Percentiles rank a stretch among this genome's conserved stretches.
phyloP scores from a whole-genome alignment of 2,888 invertebrate species.

The Pyrgus malvae region DNA sequence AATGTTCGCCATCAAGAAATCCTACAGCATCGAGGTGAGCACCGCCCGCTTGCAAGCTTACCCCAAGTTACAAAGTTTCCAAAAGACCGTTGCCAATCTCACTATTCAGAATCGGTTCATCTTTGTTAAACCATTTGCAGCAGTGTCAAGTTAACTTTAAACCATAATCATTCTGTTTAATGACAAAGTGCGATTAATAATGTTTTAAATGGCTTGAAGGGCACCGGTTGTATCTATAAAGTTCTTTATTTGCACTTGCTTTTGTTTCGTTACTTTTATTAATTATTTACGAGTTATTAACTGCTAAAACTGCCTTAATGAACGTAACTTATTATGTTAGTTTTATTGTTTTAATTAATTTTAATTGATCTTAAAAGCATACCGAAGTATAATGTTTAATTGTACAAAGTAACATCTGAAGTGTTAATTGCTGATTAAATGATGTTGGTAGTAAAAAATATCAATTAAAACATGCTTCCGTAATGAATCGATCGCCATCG shows the following conservation, averaged over 20 bases:
- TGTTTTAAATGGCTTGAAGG: background rate
- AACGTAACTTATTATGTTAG: background rate
- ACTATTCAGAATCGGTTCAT: slow-evolving; percentile 1
- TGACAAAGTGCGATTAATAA: background rate
- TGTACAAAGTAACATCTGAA: too few species aligned
- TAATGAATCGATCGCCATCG: too few species aligned
- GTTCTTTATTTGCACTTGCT: background rate
- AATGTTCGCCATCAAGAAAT: slow-evolving; percentile 98
- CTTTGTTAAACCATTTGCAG: too few species aligned
- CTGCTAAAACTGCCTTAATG: background rate
- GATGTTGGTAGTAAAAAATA: background rate
- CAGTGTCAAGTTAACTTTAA: background rate
- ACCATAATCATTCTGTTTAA: background rate
- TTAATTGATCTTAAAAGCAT: background rate
- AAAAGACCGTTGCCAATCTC: background rate
- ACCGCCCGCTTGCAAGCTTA: slow-evolving; percentile 30
- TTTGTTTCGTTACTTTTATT: background rate
- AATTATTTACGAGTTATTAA: slow-evolving; percentile 7
- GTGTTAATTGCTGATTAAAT: background rate
- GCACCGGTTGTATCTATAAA: background rate
- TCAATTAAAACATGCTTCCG: too few species aligned
- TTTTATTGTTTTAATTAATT: background rate
- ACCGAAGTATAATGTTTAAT: background rate
- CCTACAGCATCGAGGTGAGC: slow-evolving; percentile 98
- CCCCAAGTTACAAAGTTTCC: background rate